Base-by-base conservation (phyloP, 1,140 invertebrate species). In the Arion vulgaris region DNA sequence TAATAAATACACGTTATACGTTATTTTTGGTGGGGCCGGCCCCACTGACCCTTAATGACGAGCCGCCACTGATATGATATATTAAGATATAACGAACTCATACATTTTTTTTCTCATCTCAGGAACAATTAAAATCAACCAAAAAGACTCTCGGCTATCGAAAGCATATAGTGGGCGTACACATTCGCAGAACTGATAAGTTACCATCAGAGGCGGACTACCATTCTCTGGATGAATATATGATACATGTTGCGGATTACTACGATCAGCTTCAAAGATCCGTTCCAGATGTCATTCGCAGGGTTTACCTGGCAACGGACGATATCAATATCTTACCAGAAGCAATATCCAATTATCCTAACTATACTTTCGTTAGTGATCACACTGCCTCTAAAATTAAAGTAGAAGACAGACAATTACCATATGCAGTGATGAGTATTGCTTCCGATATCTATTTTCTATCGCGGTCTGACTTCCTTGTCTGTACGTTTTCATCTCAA, bases 401-500 rank as follows among this genome's bases (percentile, higher is more conserved):
- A 1, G 95, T 98, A 0, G 96, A 96, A 13, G 96, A 96, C 1
- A 93, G 98, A 49, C 98, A 99, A 92, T 96, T 96, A 1, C 96
- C 97, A 85, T 94, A 95, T 4, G 98, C 97, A 0, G 93, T 99
- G 13, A 95, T 95, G 86, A 97, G 97, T 5, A 96, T 99, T 78
- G 96, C 99, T 72, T 93, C 96, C 13, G 98, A 99, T 89, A 96
- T 99, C 77, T 95, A 98, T 90, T 94, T 98, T 89, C 92, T 99
- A n/a, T 95, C 97, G 0, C 93, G 95, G 85, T 95, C 95, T 89
- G 97, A 99, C 92, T 96, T 95, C 93, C 92, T 99, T 75, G 97
- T 99, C 13, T 99, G 97, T 92, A 99, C 98, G 0, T 98, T 99
- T 91, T 98, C 97, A 68, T 99, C 97, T 77, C 97, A 98, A 94